Conservation (phyloP, 2,888 invertebrate genomes). For the Kryphioiulus occultus region DNA sequence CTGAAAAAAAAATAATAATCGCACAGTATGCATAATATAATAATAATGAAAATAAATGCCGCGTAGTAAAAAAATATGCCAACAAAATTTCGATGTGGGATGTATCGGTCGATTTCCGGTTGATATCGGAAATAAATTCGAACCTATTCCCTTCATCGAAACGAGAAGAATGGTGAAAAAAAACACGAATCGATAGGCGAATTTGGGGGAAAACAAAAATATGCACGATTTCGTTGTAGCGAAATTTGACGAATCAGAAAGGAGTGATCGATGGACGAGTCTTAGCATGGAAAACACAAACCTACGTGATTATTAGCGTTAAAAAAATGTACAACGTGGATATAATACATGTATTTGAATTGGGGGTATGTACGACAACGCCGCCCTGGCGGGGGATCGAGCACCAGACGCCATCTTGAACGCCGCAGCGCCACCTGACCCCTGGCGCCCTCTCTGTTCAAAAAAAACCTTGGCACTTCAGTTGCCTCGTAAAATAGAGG, state of each 20-base stretch:
- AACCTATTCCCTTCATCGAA: neutral
- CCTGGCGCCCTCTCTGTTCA: slow-evolving; percentile 21
- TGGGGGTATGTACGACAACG: slow-evolving; percentile 4
- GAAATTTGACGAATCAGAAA: neutral
- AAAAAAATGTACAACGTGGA: slow-evolving; percentile 32
- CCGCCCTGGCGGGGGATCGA: neutral
- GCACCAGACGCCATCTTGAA: slow-evolving; percentile 35
- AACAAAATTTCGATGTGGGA: neutral
- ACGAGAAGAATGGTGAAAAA: neutral
- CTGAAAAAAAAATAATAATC: slow-evolving; percentile 12
- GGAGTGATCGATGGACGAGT: neutral
- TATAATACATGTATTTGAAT: slow-evolving; percentile 24
- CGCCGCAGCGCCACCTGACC: neutral
- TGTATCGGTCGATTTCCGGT: neutral
- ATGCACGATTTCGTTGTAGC: neutral
- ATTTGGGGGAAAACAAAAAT: neutral
- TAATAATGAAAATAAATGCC: neutral
- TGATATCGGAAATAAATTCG: neutral
- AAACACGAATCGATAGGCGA: neutral
- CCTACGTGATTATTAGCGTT: neutral
- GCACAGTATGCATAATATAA: slow-evolving; percentile 14
- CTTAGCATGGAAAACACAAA: neutral
- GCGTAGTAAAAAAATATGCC: neutral
- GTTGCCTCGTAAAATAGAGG: slow-evolving; percentile 49
- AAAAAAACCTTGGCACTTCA: slow-evolving; percentile 47